Conservation (phyloP, 2,113 vertebrate genomes). For the Chroicocephalus ridibundus region DNA sequence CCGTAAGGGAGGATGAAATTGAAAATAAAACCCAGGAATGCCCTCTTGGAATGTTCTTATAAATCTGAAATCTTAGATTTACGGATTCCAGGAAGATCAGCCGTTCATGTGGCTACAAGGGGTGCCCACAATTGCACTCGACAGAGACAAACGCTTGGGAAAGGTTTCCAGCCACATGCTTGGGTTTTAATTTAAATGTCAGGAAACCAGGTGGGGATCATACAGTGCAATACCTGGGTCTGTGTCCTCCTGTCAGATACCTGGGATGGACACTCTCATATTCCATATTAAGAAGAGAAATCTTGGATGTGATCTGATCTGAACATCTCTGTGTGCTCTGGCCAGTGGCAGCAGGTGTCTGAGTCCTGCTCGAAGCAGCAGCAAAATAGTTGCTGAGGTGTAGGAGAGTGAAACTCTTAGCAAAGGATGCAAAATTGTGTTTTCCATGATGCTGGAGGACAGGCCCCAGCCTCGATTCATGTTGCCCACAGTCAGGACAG, state of each 20-base stretch:
- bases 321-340: neutral
- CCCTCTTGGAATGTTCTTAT: neutral
- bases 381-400: neutral
- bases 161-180: neutral
- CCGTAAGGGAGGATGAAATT: neutral
- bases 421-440: neutral
- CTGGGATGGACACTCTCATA: rapidly evolving
- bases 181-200: neutral
- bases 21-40: neutral
- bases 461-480: too few species aligned
- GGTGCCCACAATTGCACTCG: neutral
- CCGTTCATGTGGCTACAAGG: neutral
- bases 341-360: neutral
- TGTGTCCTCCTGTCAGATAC: neutral
- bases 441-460: neutral
- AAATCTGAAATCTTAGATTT: neutral
- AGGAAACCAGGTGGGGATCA: neutral
- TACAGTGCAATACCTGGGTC: neutral
- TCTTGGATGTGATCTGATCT: neutral
- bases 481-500: neutral
- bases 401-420: neutral
- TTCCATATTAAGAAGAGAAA: neutral
- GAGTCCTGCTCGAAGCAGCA: neutral
- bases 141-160: neutral
- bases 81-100: neutral